phyloP scores from a whole-genome alignment of 2,888 invertebrate genomes.

The Minunthozetes semirufus region DNA sequence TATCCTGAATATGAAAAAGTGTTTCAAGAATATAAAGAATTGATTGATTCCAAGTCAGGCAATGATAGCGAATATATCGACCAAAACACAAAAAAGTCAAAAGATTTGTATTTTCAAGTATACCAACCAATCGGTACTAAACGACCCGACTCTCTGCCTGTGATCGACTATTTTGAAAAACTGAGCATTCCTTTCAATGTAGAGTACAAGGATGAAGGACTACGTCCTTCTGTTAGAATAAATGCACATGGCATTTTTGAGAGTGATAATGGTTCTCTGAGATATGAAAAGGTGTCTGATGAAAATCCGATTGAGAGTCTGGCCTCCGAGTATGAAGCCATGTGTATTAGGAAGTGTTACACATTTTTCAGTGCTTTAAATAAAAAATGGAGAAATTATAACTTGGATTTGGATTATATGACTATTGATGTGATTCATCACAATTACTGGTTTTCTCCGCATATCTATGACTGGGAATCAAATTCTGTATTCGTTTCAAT shows the following conservation, averaged over 20 bases:
- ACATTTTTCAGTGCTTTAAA: conserved; percentile 5
- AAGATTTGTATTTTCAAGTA: background rate
- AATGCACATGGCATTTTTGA: background rate
- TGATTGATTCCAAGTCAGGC: background rate
- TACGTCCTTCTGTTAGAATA: background rate
- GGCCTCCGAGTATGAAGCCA: background rate
- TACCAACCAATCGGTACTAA: background rate
- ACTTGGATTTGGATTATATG: background rate
- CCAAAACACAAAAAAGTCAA: background rate
- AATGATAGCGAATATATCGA: background rate
- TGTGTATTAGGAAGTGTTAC: background rate
- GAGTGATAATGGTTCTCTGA: background rate
- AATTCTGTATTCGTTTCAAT: background rate
- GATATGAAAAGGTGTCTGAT: background rate
- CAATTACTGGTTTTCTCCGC: background rate
- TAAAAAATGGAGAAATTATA: background rate
- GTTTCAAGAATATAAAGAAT: background rate
- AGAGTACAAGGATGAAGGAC: too few relatives aligned
- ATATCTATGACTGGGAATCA: background rate
- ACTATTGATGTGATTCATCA: background rate
- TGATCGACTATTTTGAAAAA: background rate
- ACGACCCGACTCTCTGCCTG: background rate
- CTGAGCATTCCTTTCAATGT: background rate
- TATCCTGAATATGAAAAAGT: background rate
- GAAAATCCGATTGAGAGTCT: background rate